Conservation (phyloP, 2,113 vertebrate genomes). For the Campylorhamphus procurvoides region DNA sequence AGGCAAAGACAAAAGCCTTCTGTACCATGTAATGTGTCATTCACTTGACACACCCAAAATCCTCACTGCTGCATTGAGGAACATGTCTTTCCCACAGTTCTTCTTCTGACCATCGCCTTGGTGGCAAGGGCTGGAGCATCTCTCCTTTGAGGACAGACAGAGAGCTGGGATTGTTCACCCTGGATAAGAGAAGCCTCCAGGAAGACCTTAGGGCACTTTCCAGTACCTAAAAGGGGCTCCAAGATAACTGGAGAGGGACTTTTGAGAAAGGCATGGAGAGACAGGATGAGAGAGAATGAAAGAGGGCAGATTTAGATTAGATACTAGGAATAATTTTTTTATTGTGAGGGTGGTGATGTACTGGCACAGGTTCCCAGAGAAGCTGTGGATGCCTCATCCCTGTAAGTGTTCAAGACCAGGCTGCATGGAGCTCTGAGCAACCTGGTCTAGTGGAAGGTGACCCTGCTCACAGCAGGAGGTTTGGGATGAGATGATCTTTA, state of each 20-base stretch:
- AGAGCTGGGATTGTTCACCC: background rate
- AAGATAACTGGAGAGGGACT: background rate
- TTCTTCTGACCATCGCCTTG: background rate
- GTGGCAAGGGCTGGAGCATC: background rate
- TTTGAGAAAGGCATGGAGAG: background rate
- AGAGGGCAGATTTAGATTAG: background rate
- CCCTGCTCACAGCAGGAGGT: accelerated
- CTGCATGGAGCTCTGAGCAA: accelerated
- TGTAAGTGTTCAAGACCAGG: background rate
- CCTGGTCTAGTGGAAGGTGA: background rate
- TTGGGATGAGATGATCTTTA: background rate
- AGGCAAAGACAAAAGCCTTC: background rate
- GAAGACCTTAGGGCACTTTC: accelerated
- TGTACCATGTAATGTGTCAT: background rate
- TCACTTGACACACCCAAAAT: background rate
- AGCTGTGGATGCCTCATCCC: background rate
- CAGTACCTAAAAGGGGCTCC: background rate
- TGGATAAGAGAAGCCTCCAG: background rate
- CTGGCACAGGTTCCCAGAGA: background rate
- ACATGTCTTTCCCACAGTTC: background rate
- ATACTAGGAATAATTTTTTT: background rate
- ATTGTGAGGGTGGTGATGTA: background rate
- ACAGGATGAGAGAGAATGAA: background rate
- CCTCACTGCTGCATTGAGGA: background rate
- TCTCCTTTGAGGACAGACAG: background rate